Percentiles rank a stretch among this genome's conserved stretches.
Evolutionary conservation across 2,888 invertebrate genomes (phyloP).

Genomic region (Orthosia gothica): DNA sequence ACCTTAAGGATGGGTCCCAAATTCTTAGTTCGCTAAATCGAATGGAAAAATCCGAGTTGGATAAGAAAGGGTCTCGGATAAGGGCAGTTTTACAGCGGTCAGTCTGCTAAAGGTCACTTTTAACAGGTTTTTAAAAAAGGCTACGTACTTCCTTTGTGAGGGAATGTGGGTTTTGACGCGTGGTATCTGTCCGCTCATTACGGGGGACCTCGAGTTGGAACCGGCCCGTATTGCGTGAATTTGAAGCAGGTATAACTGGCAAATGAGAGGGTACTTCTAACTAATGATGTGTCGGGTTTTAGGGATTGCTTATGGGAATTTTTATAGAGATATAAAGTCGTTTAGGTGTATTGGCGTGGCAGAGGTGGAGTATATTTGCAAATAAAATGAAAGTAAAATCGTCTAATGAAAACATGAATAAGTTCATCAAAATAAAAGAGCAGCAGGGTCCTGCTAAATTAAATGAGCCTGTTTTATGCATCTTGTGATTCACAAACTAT

Average conservation of each 20-base stretch:
- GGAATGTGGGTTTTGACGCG: slow-evolving; percentile 66
- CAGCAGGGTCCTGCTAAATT: not conserved
- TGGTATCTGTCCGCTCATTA: slow-evolving; percentile 63
- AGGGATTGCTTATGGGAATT: slow-evolving; percentile 30
- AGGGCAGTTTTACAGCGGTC: slow-evolving; percentile 74
- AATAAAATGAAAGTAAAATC: not conserved
- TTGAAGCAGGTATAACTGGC: slow-evolving; percentile 59
- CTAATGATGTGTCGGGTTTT: slow-evolving; percentile 55
- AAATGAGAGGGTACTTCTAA: slow-evolving; percentile 54
- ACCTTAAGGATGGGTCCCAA: slow-evolving; percentile 72
- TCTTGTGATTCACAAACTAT: not conserved
- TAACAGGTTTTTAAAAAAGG: slow-evolving; percentile 75
- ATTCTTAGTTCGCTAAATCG: slow-evolving; percentile 76
- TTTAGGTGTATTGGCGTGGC: slow-evolving; percentile 11
- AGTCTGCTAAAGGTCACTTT: slow-evolving; percentile 73
- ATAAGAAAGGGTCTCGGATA: slow-evolving; percentile 76
- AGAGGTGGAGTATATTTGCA: not conserved
- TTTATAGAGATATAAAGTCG: slow-evolving; percentile 33
- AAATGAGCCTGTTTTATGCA: too few species aligned
- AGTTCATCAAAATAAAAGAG: not conserved
- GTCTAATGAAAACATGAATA: not conserved
- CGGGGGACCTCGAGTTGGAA: slow-evolving; percentile 20
- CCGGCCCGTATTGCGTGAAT: slow-evolving; percentile 47
- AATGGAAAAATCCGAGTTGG: slow-evolving; percentile 78
- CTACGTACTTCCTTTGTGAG: slow-evolving; percentile 68